Percentiles rank a stretch among this genome's conserved stretches.
Conservation (phyloP, 2,113 vertebrate species). For the Lepus timidus region DNA sequence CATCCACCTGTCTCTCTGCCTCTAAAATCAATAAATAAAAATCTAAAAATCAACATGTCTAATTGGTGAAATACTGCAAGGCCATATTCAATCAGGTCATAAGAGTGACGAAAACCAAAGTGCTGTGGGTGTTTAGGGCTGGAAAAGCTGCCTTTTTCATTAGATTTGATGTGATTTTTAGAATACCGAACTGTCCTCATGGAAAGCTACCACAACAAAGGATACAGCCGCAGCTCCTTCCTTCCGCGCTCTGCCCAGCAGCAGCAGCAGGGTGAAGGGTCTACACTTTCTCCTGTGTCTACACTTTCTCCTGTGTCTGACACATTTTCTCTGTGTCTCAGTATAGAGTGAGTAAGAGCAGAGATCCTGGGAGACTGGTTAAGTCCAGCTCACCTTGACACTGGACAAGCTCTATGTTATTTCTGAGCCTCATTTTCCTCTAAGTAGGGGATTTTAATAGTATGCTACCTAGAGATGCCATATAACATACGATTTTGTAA, state of each 20-base stretch:
- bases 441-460: neutral
- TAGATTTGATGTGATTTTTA: neutral
- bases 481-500: neutral
- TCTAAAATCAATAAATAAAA: no score
- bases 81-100: neutral
- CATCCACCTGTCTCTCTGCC: no score
- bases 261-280: neutral
- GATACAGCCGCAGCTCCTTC: neutral
- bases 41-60: neutral
- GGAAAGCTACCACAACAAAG: neutral
- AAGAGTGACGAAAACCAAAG: neutral
- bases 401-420: neutral
- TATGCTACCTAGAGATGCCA: neutral
- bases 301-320: no score
- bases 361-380: neutral
- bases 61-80: neutral
- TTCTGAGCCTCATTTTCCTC: constrained; percentile 10
- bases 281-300: no score
- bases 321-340: no score
- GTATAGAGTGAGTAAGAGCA: neutral
- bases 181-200: neutral
- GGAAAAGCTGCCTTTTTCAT: neutral
- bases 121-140: neutral
- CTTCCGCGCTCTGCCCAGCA: neutral
- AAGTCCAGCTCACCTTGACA: neutral